Evolutionary conservation across 2,113 vertebrate species (phyloP), one percentile per base, ranked within the genome.

Genomic region (Labeo rohita): DNA sequence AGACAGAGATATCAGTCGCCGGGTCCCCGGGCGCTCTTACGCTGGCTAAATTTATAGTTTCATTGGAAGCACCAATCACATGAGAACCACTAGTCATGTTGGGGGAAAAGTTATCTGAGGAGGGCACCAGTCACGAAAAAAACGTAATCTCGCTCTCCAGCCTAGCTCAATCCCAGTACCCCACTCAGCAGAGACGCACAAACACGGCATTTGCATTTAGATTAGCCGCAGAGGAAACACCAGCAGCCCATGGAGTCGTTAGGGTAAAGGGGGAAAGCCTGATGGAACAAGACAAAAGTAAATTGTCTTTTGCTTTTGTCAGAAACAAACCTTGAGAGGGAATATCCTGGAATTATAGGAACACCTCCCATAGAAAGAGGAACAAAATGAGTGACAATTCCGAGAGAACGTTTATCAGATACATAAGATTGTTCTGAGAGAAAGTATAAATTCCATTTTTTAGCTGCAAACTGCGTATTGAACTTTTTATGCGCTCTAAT

Each of bases 131-230:
- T 85, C 85, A 87, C 47, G 49, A 1, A 75, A 84, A 39, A 73
- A 72, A 68, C 45, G 10, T 79, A 89, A 63, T 84, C 80, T 87
- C 49, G 23, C 76, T 77, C 85, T 80, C 28, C 28, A 73, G 76
- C 84, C 16, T n/a, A 12, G n/a, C 66, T 49, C 83, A 82, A 84
- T 85, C 77, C 74, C 28, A 16, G 61, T 75, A 70, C 28, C 73
- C 81, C 52, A 72, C 61, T 84, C 81, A 59, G 54, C 83, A 68
- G 82, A 80, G 61, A 84, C 65, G 76, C 85, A 78, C 74, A 90
- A 90, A 89, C 81, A 90, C 87, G 83, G 70, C 84, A 89, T 94
- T 93, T 89, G 91, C 85, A 88, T 92, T 93, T 88, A 92, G 92
- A 94, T 93, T 91, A 93, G 89, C 89, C 61, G 59, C 34, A 88